Percentiles rank a stretch among this genome's conserved stretches.
Evolutionary conservation across 2,113 vertebrate genomes (phyloP).

Genomic region (Danionella cerebrum): DNA sequence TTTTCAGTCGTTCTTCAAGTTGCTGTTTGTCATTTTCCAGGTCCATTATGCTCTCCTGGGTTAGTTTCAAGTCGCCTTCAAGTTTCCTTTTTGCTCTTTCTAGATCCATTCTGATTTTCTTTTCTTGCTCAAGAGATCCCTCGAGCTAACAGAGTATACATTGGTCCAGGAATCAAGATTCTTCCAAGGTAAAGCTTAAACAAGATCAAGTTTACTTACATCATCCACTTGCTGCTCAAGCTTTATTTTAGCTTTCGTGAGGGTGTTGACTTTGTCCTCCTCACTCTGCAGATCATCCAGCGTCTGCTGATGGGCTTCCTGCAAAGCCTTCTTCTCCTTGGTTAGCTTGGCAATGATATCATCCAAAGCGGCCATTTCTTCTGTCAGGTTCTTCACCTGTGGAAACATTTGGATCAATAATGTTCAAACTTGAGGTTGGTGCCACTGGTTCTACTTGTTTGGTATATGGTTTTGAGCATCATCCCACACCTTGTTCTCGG

Average conservation of each 20-base stretch:
- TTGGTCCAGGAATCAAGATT: not conserved
- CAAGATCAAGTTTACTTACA: conserved; percentile 37
- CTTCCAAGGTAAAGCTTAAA: not conserved
- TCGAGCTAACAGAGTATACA: conserved; percentile 61
- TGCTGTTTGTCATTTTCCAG: conserved; percentile 77
- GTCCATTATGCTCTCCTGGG: conserved; percentile 73
- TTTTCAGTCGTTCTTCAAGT: conserved; percentile 74
- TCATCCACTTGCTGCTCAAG: conserved; percentile 64
- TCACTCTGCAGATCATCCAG: conserved; percentile 52
- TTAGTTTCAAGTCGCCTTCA: conserved; percentile 75
- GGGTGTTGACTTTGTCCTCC: conserved; percentile 59
- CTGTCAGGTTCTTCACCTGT: conserved; percentile 52
- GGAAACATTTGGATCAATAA: no score
- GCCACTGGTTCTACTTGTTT: no score
- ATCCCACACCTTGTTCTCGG: conserved; percentile 74
- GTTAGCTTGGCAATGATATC: conserved; percentile 49
- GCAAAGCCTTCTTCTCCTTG: conserved; percentile 48
- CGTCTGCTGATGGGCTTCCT: conserved; percentile 48
- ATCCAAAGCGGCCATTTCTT: conserved; percentile 51
- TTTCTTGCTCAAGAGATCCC: conserved; percentile 78
- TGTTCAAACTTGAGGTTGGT: no score
- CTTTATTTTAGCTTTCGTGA: conserved; percentile 58
- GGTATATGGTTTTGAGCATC: no score
- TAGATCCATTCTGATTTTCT: conserved; percentile 76
- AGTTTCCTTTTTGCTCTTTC: conserved; percentile 75